Evolutionary conservation across 2,888 invertebrate species (phyloP).

Genomic region (Cybosia mesomella): DNA sequence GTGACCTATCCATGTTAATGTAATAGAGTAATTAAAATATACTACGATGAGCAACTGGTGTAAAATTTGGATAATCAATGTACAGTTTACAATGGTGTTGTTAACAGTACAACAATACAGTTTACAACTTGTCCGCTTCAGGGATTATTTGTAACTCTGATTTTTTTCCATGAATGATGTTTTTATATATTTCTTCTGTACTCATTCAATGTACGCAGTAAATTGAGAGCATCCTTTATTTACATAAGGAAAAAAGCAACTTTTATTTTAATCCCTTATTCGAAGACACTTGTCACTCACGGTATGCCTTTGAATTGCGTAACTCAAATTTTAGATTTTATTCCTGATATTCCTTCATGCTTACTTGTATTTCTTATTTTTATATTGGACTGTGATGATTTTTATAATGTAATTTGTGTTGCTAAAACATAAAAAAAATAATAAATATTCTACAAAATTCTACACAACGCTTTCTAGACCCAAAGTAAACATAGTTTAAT

Average conservation of each 20-base stretch:
- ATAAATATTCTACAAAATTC: too few relatives aligned
- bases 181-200: background rate
- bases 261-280: background rate
- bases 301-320: background rate
- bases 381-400: too few relatives aligned
- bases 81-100: background rate
- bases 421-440: too few relatives aligned
- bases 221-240: conserved; percentile 3
- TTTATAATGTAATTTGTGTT: too few relatives aligned
- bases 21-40: too few relatives aligned
- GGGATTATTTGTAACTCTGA: background rate
- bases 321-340: background rate
- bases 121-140: background rate
- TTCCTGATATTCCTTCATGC: background rate
- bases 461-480: too few relatives aligned
- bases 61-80: background rate
- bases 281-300: conserved; percentile 4
- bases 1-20: background rate
- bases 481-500: too few relatives aligned
- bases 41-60: too few relatives aligned
- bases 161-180: background rate
- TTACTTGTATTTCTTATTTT: background rate
- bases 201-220: background rate
- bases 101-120: too few relatives aligned
- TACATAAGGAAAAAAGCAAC: conserved; percentile 2